Conservation (phyloP, 2,797 vertebrate species). For the Sebastes paucispinis region DNA sequence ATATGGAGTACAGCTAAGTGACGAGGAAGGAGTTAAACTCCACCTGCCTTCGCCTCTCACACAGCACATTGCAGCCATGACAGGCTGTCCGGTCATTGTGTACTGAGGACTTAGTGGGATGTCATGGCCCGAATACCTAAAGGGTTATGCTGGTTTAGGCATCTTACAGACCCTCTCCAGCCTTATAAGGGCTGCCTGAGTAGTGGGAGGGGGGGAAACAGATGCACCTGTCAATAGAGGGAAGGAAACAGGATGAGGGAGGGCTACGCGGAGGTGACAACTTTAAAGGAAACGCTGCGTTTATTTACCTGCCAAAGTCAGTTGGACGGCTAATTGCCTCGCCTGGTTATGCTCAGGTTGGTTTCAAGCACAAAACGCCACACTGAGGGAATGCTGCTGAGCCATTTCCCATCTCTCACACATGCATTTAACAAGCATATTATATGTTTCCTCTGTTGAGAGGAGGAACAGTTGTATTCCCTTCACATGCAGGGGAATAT, state of each 20-base stretch:
- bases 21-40: conserved; percentile 67
- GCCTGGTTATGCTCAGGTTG: not conserved
- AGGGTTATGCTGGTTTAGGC: conserved; percentile 76
- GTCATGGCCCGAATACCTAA: conserved; percentile 77
- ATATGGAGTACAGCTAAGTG: conserved; percentile 12
- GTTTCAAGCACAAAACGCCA: conserved; percentile 46
- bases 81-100: conserved; percentile 76
- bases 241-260: conserved; percentile 71
- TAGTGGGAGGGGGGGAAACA: conserved; percentile 65
- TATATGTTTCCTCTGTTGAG: conserved; percentile 19
- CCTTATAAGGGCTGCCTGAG: conserved; percentile 78
- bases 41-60: conserved; percentile 79
- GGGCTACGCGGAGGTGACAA: conserved; percentile 38
- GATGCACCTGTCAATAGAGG: conserved; percentile 84
- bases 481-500: conserved; percentile 33
- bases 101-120: conserved; percentile 74
- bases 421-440: conserved; percentile 23
- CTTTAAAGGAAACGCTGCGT: conserved; percentile 69
- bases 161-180: conserved; percentile 72
- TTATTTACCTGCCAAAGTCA: conserved; percentile 73
- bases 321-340: conserved; percentile 46
- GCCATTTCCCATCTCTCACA: conserved; percentile 22
- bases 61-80: conserved; percentile 71
- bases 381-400: conserved; percentile 20
- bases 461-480: conserved; percentile 14